Evolutionary conservation across 1,140 invertebrate genomes (phyloP).

Genomic region (Diplogasteroides magnus): DNA sequence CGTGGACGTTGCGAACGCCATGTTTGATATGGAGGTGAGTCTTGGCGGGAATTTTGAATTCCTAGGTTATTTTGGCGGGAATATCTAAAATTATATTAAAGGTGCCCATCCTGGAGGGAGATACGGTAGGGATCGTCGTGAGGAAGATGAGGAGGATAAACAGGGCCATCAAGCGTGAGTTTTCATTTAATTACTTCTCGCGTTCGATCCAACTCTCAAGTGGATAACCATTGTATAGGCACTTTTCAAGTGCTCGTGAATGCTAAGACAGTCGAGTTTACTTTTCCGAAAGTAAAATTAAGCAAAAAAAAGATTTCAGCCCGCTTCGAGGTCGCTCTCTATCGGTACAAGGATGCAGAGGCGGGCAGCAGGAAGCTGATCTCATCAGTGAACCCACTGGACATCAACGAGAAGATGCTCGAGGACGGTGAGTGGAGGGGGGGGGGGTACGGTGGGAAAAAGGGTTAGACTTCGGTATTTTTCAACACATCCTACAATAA

Average conservation of each 20-base stretch:
- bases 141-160: constrained; percentile 22
- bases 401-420: constrained; percentile 11
- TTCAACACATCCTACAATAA: no score
- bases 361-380: constrained; percentile 19
- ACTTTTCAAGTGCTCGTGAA: not conserved
- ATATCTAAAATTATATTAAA: no score
- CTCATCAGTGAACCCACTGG: constrained; percentile 8
- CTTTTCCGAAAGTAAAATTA: not conserved
- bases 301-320: constrained; percentile 13
- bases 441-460: no score
- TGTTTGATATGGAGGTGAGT: constrained; percentile 20
- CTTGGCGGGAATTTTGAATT: not conserved
- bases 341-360: constrained; percentile 18
- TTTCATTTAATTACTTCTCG: not conserved
- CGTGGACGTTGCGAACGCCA: constrained; percentile 19
- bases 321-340: constrained; percentile 20
- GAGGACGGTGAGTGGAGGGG: constrained; percentile 10
- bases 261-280: not conserved
- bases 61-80: no score
- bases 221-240: not conserved
- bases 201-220: not conserved
- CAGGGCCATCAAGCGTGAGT: constrained; percentile 24
- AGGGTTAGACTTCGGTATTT: no score
- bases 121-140: constrained; percentile 12
- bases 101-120: constrained; percentile 17